Base-by-base conservation (phyloP, 2,888 invertebrate genomes). In the Cylloceria caligata region DNA sequence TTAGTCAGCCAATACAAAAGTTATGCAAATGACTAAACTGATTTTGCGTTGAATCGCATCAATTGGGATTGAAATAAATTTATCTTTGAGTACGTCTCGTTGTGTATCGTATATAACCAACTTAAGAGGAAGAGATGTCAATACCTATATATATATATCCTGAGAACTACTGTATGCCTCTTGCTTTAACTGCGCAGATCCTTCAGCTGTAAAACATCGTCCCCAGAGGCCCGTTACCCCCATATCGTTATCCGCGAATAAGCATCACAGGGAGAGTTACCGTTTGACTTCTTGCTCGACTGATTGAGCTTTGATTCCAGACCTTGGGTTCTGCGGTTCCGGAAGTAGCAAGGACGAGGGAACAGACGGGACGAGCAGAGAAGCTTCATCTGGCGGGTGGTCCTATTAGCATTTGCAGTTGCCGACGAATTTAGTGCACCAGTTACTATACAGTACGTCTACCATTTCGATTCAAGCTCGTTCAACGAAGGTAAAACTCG, bases 201-300 rank as follows among this genome's bases (percentile, higher is more conserved):
- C 52, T 57, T 62, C 9, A 49, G 36, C 39, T n/a, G 5, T 34
- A 24, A 62, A 68, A 55, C 68, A 68, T 11, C 42, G 30, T 52
- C 30, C 68, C 30, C 62, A 49, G 57, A 68, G 47, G 27, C 13
- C 47, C 39, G 47, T 74, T 47, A 39, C n/a, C 39, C 39, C 47
- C 16, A 65, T 42, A 34, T 71, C 65, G 69, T 69, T 62, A 47
- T 75, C 75, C 6, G 24, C 45, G 69, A 64, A 74, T 49, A 65
- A 64, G 74, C 69, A 64, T 21, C 36, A 19, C 42, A 36, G 55
- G 19, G 55, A 9, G 65, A 87, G 84, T 85, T 84, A 73, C 64
- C 85, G 82, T 87, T 88, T 88, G 87, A 87, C 86, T 87, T 86
- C 84, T 84, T 83, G 76, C 75, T 62, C 76, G 74, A 78, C 80